Evolutionary conservation across 2,888 invertebrate species (phyloP).

Genomic region (Sinhomidia bicolor): DNA sequence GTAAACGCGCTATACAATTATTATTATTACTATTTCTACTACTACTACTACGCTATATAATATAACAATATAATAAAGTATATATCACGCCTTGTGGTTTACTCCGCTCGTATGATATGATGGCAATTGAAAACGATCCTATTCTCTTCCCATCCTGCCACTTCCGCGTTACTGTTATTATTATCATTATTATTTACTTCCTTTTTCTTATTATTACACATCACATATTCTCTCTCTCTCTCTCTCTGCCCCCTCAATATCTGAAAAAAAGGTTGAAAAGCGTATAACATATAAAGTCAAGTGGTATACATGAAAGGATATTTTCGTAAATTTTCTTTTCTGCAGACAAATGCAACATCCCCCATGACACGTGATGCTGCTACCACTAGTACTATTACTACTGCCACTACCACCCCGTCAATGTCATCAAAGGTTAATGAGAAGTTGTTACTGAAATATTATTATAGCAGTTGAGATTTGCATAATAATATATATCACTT

Average conservation of each 20-base stretch:
- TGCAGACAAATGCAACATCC: neutral
- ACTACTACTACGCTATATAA: no score
- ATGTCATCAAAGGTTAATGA: constrained; percentile 50
- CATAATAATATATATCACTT: constrained; percentile 7
- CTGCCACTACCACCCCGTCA: constrained; percentile 15
- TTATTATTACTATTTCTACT: no score
- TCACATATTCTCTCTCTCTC: neutral
- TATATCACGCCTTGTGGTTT: constrained; percentile 3
- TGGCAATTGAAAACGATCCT: constrained; percentile 45
- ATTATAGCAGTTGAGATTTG: constrained; percentile 20
- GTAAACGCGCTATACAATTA: neutral
- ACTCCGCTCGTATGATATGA: neutral
- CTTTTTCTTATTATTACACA: constrained; percentile 13
- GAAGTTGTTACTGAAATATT: constrained; percentile 43
- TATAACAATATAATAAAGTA: neutral
- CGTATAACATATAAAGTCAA: neutral
- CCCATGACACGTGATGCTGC: no score
- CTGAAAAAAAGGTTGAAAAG: neutral
- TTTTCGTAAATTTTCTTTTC: neutral
- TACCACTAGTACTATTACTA: no score
- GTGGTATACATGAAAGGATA: neutral
- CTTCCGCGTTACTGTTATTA: neutral
- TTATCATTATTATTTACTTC: constrained; percentile 22
- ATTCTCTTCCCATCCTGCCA: constrained; percentile 46
- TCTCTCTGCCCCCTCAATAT: no score